A percentile compares a stretch with the other conserved stretches of the same genome.
These are phyloP conservation scores for Rhingia rostrata DNA, from an alignment of 2,888 invertebrate species.

Conservation along the genomic window DNA sequence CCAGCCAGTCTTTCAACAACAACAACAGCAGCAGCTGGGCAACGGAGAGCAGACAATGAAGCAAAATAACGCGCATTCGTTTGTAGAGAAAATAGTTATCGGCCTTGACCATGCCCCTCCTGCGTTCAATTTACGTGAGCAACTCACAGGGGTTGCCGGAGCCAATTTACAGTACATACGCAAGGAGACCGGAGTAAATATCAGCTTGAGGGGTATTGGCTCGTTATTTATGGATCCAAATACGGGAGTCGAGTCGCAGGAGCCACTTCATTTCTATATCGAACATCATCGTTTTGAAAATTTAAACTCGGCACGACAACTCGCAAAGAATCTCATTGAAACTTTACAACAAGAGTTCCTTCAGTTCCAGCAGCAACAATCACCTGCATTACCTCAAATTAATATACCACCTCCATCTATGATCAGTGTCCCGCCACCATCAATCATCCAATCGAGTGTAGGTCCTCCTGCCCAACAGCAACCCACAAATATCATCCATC, in stretches of 20 bases:
- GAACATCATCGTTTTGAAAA: conserved; percentile 89
- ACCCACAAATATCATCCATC: conserved; percentile 75
- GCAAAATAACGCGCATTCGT: conserved; percentile 64
- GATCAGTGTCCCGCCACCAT: conserved; percentile 75
- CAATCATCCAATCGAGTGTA: conserved; percentile 62
- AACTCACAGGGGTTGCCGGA: conserved; percentile 88
- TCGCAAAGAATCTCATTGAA: conserved; percentile 91
- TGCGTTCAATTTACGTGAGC: conserved; percentile 89
- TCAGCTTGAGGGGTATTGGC: conserved; percentile 88
- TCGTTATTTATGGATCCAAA: conserved; percentile 85
- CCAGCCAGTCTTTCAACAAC: conserved; percentile 61
- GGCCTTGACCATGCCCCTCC: conserved; percentile 91
- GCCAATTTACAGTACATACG: conserved; percentile 90
- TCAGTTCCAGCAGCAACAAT: conserved; percentile 76
- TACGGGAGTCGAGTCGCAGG: conserved; percentile 86
- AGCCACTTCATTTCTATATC: conserved; percentile 90
- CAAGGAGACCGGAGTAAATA: conserved; percentile 89
- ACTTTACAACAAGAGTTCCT: conserved; percentile 87
- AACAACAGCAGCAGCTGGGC: conserved; percentile 56
- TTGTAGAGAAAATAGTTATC: conserved; percentile 88
- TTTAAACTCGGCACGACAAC: conserved; percentile 85
- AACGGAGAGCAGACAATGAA: conserved; percentile 51
- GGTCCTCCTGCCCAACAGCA: conserved; percentile 43
- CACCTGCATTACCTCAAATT: conserved; percentile 74
- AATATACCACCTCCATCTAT: conserved; percentile 75